A percentile compares a stretch with the other conserved stretches of the same genome.
Conservation (phyloP, 1,140 invertebrate genomes). For the Leptinotarsa undecemlineata region DNA sequence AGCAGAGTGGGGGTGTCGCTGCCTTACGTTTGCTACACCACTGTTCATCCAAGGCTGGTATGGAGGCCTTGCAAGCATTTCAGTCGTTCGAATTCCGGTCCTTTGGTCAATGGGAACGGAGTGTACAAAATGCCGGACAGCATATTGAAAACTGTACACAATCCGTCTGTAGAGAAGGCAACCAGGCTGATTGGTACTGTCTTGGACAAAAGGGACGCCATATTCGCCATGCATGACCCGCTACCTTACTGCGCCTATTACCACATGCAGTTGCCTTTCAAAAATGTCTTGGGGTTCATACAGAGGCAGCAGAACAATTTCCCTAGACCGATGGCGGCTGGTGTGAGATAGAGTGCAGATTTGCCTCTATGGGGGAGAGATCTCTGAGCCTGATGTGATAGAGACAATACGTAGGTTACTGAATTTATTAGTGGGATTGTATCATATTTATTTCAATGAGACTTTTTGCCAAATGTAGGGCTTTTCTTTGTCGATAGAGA, state of each 20-base stretch:
- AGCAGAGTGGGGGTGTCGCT: constrained; percentile 75
- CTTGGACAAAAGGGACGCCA: constrained; percentile 72
- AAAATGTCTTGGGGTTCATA: constrained; percentile 61
- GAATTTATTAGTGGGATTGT: neutral
- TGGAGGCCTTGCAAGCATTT: constrained; percentile 68
- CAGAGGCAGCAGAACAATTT: constrained; percentile 50
- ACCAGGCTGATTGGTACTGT: constrained; percentile 67
- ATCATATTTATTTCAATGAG: neutral
- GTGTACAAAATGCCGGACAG: constrained; percentile 61
- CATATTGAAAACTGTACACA: constrained; percentile 57
- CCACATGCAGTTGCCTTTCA: constrained; percentile 74
- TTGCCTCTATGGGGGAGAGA: constrained; percentile 47
- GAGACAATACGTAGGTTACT: constrained; percentile 1
- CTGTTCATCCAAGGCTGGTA: constrained; percentile 65
- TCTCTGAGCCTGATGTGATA: constrained; percentile 44
- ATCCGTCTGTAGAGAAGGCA: constrained; percentile 58
- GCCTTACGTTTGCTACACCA: constrained; percentile 76
- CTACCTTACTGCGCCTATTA: constrained; percentile 82
- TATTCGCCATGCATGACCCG: constrained; percentile 81
- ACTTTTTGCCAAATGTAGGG: neutral
- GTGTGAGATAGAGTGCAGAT: constrained; percentile 42
- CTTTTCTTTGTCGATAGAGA: neutral
- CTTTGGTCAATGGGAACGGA: constrained; percentile 56
- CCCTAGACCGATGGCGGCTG: constrained; percentile 47
- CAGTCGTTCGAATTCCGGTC: constrained; percentile 60